Percentiles rank a stretch among this genome's conserved stretches.
Conservation (phyloP, 2,888 invertebrate genomes). For the Tetanocera ferruginea region DNA sequence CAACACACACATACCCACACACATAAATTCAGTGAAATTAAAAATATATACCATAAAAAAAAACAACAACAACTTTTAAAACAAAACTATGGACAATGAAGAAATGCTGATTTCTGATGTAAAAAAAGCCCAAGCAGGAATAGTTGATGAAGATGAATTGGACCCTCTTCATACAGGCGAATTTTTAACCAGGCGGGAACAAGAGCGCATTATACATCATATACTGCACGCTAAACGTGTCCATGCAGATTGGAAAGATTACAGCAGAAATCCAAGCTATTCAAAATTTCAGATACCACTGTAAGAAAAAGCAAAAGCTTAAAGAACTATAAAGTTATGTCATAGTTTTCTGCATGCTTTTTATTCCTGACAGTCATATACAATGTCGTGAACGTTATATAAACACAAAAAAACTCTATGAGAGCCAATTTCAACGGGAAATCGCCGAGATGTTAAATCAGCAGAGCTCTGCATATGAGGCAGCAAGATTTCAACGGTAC, state of each 20-base stretch:
- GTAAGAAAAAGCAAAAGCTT: conserved; percentile 42
- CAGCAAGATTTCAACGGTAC: conserved; percentile 51
- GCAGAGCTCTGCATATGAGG: conserved; percentile 50
- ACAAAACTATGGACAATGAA: too few relatives aligned
- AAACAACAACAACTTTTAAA: too few relatives aligned
- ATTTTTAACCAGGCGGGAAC: background rate
- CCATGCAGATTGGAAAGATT: conserved; percentile 7
- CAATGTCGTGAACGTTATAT: conserved; percentile 51
- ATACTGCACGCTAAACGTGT: background rate
- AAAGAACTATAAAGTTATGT: background rate
- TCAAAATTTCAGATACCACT: conserved; percentile 52
- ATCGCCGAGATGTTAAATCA: conserved; percentile 47
- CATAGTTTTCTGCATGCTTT: too few relatives aligned
- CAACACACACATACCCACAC: background rate
- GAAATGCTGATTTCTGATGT: background rate
- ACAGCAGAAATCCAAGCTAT: conserved; percentile 45
- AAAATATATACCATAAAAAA: background rate
- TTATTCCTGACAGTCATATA: conserved; percentile 39
- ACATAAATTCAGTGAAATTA: background rate
- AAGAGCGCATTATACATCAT: background rate
- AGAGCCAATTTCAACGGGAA: conserved; percentile 51
- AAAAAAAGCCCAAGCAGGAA: background rate
- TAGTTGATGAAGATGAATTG: background rate
- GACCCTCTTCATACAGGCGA: background rate
- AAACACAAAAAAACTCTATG: conserved; percentile 43